Evolutionary conservation across 2,888 invertebrate species (phyloP), one percentile per base, ranked within the genome.

Genomic region (Dryadula phaetusa): DNA sequence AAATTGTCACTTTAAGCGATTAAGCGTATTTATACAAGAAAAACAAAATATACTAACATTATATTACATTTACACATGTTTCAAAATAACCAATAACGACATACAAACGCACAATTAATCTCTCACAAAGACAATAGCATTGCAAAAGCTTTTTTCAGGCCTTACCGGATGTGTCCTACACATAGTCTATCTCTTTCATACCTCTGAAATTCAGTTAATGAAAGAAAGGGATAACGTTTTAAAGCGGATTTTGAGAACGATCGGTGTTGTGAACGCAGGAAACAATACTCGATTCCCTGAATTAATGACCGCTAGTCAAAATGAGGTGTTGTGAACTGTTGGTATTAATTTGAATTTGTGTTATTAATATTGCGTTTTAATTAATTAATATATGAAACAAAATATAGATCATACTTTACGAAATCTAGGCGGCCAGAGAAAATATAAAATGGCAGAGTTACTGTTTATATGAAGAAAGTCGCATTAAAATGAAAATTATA

Each of bases 281-380:
- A 90, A 90, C 90, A 91, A 90, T 90, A 91, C 91, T 91, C 91
- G 88, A 92, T 88, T 84, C 86, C 77, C 81, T 82, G 87, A 88
- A 92, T 92, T 90, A 92, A 90, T 90, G 88, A 83, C 86, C 80
- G 77, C 84, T 80, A 83, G 80, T 79, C 80, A 77, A 77, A 74
- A 71, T 54, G 86, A 83, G 84, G 75, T 78, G 79, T 72, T 34
- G 8, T 14, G 25, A 80, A 77, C 70, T 22, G 70, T 75, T 71
- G 74, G 74, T 46, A 22, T 8, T 40, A 25, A 44, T n/a, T n/a
- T 28, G 14, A 28, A 0, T 28, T 28, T 46, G 1, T 20, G 18
- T 28, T 6, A 60, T n/a, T 14, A 16, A 18, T 60, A 44, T 44
- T 25, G n/a, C n/a, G n/a, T n/a, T n/a, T n/a, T n/a, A n/a, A n/a